Evolutionary conservation across 1,140 invertebrate genomes (phyloP), one percentile per base, ranked within the genome.

Genomic region (Brachionus sp.): DNA sequence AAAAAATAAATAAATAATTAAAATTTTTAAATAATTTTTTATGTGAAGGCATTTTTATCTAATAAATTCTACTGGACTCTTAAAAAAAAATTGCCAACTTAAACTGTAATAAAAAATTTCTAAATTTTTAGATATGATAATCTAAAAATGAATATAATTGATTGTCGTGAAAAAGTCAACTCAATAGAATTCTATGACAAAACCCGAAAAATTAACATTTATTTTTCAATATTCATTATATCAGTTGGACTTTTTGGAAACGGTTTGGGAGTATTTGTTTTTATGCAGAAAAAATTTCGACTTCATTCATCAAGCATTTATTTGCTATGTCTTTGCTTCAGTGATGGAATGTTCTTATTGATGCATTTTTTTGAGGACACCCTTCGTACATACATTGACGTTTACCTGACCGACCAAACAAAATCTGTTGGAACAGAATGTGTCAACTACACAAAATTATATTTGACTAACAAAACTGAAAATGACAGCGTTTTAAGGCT

Each of bases 331-430:
- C 33, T 80, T 50, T 57, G 50, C 19, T 23, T 35, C n/a, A 42
- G 50, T 57, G 77, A 80, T 66, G 77, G 77, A 19, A 12, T 80
- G 5, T 80, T 80, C 25, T 80, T 80, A 13, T 25, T 80, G 25
- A 80, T 80, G 77, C 77, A 80, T 37, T 80, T 80, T 44, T 80
- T 80, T 44, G 77, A 80, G 25, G 77, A 80, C n/a, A 80, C 77
- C 10, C 23, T 66, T 37, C 33, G 77, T 35, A 80, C 50, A 57
- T 80, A 80, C 57, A 80, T 80, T 23, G 77, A 80, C 23, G 77
- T 66, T 5, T 80, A 62, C 16, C 12, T 57, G 16, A 80, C 57
- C 5, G 77, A 66, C 23, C 33, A 57, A 39, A 62, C 33, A 10
- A 66, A 9, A 25, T 62, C 50, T 16, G 16, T 80, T 0, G 35